These are phyloP conservation scores for Serrognathus titanus DNA, from an alignment of 2,888 invertebrate species.

Conservation along the genomic window DNA sequence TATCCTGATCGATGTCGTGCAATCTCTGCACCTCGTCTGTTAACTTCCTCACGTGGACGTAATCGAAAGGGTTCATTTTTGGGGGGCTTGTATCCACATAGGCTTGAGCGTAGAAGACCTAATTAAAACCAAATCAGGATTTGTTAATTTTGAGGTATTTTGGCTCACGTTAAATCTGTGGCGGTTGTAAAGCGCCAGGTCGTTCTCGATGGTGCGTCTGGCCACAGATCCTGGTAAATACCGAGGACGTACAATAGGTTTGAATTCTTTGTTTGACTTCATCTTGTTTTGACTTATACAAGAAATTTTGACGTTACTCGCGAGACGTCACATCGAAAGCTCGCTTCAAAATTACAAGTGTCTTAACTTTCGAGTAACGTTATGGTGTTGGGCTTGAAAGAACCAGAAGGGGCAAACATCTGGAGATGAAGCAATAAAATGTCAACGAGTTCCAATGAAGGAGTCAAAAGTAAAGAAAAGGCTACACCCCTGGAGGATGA, in stretches of 20 bases:
- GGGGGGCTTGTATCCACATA: conserved; percentile 55
- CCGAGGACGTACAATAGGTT: conserved; percentile 29
- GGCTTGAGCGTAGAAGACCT: conserved; percentile 35
- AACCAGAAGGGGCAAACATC: too few relatives aligned
- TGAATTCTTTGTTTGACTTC: conserved; percentile 27
- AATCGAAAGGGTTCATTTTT: conserved; percentile 52
- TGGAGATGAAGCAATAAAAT: too few relatives aligned
- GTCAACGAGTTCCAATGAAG: too few relatives aligned
- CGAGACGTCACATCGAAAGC: too few relatives aligned
- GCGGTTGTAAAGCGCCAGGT: conserved; percentile 34
- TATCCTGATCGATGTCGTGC: conserved; percentile 51
- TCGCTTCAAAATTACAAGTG: too few relatives aligned
- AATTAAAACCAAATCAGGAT: background rate
- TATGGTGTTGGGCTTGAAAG: too few relatives aligned
- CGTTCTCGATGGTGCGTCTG: conserved; percentile 18
- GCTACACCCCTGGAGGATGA: too few relatives aligned
- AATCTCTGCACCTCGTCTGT: conserved; percentile 45
- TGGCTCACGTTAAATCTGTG: conserved; percentile 33
- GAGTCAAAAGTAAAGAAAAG: too few relatives aligned
- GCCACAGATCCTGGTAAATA: conserved; percentile 37
- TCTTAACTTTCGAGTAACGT: too few relatives aligned
- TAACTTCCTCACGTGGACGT: conserved; percentile 50
- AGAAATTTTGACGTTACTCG: too few relatives aligned
- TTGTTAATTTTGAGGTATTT: background rate
- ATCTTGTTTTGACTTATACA: conserved; percentile 17